A percentile compares a stretch with the other conserved stretches of the same genome.
Conservation (phyloP, 2,113 vertebrate genomes). For the Nicator chloris region DNA sequence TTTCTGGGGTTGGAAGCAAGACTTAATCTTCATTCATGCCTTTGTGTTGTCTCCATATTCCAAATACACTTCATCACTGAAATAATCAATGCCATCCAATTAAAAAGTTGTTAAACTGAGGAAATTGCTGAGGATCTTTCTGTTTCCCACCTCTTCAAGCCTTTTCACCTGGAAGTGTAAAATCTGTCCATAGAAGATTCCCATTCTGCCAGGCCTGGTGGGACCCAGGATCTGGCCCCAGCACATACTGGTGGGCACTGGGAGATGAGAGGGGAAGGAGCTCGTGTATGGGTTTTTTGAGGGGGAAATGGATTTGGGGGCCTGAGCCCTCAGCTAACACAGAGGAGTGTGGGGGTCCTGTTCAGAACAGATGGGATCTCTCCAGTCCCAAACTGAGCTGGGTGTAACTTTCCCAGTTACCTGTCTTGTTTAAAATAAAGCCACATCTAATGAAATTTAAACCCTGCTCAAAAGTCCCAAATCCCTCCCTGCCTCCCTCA, state of each 20-base stretch:
- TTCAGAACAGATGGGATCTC: neutral
- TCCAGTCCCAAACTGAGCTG: neutral
- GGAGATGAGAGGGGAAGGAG: neutral
- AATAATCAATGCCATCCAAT: neutral
- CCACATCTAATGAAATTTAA: neutral
- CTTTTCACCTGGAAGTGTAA: neutral
- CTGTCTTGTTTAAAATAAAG: neutral
- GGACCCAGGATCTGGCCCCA: neutral
- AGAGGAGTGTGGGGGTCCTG: neutral
- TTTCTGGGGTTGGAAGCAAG: neutral
- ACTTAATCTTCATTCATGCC: slow-evolving; percentile 43
- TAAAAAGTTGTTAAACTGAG: neutral
- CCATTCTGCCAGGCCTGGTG: neutral
- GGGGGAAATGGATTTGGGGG: neutral
- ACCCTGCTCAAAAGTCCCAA: neutral
- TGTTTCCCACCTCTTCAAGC: neutral
- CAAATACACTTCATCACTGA: neutral
- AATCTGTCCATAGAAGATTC: neutral
- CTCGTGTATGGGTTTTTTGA: fast-evolving
- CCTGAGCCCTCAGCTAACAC: neutral
- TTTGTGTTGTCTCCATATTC: slow-evolving; percentile 21
- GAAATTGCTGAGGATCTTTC: neutral
- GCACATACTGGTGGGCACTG: fast-evolving
- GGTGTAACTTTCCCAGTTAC: neutral
- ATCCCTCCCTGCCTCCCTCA: neutral